Evolutionary conservation across 2,113 vertebrate genomes (phyloP).

Genomic region (Felis chaus): DNA sequence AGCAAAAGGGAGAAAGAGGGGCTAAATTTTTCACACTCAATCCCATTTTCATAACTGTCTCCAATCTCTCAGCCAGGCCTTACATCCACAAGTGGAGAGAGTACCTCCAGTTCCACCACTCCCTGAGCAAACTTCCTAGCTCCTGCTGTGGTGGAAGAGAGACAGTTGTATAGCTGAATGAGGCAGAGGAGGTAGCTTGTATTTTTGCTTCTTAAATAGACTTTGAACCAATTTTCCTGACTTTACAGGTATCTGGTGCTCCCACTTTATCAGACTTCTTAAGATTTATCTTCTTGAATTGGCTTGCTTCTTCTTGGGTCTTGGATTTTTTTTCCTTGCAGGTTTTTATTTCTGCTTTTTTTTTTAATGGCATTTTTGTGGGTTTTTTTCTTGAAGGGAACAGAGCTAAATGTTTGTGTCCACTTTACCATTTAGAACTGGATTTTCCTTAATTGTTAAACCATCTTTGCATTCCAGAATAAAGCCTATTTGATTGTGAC

Average conservation of each 20-base stretch:
- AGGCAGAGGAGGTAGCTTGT: neutral
- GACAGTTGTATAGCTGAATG: neutral
- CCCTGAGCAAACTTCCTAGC: neutral
- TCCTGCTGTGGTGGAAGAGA: neutral
- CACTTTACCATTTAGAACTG: neutral
- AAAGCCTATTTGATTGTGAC: neutral
- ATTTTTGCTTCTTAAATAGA: neutral
- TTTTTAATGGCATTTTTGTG: neutral
- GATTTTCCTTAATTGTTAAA: neutral
- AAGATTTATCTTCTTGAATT: neutral
- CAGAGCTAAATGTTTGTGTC: neutral
- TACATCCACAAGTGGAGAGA: neutral
- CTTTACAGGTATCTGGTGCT: neutral
- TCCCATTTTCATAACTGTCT: neutral
- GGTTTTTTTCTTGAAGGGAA: neutral
- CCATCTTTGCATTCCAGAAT: neutral
- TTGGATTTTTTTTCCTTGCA: neutral
- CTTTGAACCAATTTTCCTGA: neutral
- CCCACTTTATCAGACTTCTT: neutral
- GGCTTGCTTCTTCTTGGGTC: neutral
- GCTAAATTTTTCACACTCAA: neutral
- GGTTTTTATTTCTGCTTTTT: neutral
- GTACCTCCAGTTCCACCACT: neutral
- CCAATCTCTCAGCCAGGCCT: neutral
- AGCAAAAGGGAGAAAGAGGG: neutral